Base-by-base conservation (phyloP, 1,140 invertebrate genomes). In the Tetraneura akinire region DNA sequence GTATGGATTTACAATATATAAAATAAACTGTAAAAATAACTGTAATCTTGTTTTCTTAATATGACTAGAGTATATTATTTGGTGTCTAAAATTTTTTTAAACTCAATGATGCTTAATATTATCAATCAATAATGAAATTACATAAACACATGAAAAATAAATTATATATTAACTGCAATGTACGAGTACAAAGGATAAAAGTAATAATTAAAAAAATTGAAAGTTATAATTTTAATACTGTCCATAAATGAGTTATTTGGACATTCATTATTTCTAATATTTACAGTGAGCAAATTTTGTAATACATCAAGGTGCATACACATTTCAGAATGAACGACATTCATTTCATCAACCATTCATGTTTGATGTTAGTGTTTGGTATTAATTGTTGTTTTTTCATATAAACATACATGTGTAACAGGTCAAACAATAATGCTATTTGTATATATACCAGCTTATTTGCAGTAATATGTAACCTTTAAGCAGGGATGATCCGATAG, bases 41-140 rank as follows among this genome's bases (percentile, higher is more conserved):
- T 68, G 23, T 23, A 13, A 68, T 45, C 47, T 26, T 68, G 21
- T 47, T 68, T 45, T 23, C 14, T 4, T 68, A 47, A 13, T 11
- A 68, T 68, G 66, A 68, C 66, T 68, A 68, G 66, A 68, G 47
- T 68, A 68, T 42, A 47, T n/a, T n/a, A n/a, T 23, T 11, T 1
- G 1, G 21, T 47, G 42, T 47, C 6, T 68, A 6, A 68, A 68
- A 47, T 13, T 47, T 16, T 68, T 68, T 26, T 68, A 68, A 47
- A 47, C n/a, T 68, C 37, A 16, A 21, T 47, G 32, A 68, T 26
- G 26, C 13, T 37, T n/a, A n/a, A n/a, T n/a, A n/a, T n/a, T n/a
- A 13, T 21, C n/a, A 45, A 42, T 66, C 10, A 42, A 45, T 45
- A 66, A 66, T 66, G 21, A 23, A 64, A 8, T 10, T 21, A 64